Evolutionary conservation across 1,140 invertebrate species (phyloP).

Genomic region (Atopsyche davidsoni): DNA sequence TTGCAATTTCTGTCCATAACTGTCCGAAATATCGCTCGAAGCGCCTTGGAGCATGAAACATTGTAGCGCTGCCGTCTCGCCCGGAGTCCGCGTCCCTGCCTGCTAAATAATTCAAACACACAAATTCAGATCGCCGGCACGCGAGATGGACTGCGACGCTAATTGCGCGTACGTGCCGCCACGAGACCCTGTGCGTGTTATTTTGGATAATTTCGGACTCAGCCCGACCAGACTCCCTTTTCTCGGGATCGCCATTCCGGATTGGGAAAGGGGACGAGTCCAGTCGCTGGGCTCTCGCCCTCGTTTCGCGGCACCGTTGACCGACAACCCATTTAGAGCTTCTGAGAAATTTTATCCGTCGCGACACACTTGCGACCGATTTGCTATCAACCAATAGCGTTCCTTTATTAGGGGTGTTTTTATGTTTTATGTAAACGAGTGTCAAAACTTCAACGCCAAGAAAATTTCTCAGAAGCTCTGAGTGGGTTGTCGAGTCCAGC

Average conservation of each 20-base stretch:
- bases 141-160: constrained; percentile 16
- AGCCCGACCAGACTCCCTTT: neutral
- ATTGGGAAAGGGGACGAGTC: constrained; percentile 1
- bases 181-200: constrained; percentile 6
- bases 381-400: too few relatives aligned
- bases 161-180: constrained; percentile 19
- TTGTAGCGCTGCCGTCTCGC: neutral
- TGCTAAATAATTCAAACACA: constrained; percentile 8
- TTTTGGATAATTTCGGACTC: constrained; percentile 13
- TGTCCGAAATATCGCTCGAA: too few relatives aligned
- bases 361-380: too few relatives aligned
- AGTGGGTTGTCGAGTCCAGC: too few relatives aligned
- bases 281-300: constrained; percentile 1
- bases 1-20: too few relatives aligned
- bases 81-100: constrained; percentile 2
- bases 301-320: too few relatives aligned
- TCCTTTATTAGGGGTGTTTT: too few relatives aligned
- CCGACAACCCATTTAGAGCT: too few relatives aligned
- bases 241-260: constrained; percentile 4
- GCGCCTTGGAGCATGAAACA: constrained; percentile 6
- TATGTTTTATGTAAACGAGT: too few relatives aligned
- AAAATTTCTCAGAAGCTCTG: too few relatives aligned
- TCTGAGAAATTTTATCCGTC: too few relatives aligned
- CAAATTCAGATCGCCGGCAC: constrained; percentile 1
- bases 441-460: too few relatives aligned